phyloP scores from a whole-genome alignment of 2,888 invertebrate species.

The Drosophila nigricruria region DNA sequence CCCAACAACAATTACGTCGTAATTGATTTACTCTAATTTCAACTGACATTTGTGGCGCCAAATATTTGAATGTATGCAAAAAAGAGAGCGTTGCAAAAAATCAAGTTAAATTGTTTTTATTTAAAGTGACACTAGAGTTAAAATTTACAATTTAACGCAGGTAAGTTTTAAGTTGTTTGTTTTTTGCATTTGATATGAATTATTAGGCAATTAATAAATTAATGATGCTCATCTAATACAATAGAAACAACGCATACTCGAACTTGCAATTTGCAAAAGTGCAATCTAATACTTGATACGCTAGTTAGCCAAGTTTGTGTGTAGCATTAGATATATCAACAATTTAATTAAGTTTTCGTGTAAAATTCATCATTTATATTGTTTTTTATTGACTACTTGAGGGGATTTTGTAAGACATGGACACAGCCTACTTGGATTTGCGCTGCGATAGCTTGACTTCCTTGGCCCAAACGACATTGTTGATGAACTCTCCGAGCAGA shows the following conservation, averaged over 20 bases:
- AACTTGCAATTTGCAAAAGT: constrained; percentile 41
- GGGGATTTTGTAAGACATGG: constrained; percentile 11
- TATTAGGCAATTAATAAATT: constrained; percentile 45
- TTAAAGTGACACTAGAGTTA: constrained; percentile 54
- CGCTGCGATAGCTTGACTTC: constrained; percentile 86
- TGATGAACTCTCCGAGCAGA: constrained; percentile 90
- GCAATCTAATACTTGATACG: constrained; percentile 53
- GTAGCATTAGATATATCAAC: constrained; percentile 49
- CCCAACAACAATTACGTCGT: constrained; percentile 4
- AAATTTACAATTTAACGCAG: constrained; percentile 68
- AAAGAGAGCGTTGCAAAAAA: background rate
- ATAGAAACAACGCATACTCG: constrained; percentile 24
- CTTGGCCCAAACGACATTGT: constrained; percentile 90
- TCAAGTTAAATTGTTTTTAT: constrained; percentile 42
- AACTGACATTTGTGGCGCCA: constrained; percentile 36
- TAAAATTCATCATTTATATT: constrained; percentile 26
- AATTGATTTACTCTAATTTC: constrained; percentile 19
- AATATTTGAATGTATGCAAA: constrained; percentile 8
- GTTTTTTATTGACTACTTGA: constrained; percentile 53
- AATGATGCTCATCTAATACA: constrained; percentile 30
- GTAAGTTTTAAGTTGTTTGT: constrained; percentile 44
- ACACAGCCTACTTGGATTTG: constrained; percentile 81
- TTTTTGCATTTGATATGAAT: constrained; percentile 47
- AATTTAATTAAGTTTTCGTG: constrained; percentile 31
- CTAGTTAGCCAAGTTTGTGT: constrained; percentile 41